Base-by-base conservation (phyloP, 2,797 vertebrate species). In the Pseudochirops cupreus region DNA sequence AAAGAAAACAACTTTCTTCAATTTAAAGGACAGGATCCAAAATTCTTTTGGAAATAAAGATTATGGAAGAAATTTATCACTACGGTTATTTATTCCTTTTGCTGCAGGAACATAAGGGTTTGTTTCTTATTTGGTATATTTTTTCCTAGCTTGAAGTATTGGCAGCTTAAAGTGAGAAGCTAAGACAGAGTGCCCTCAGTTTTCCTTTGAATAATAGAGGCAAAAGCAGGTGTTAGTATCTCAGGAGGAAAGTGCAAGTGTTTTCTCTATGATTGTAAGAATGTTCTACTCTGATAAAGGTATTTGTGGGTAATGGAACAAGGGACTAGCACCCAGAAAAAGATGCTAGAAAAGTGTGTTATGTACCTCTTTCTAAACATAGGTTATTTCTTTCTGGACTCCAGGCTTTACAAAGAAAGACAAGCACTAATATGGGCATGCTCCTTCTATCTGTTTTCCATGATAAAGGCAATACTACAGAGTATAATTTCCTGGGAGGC, bases 211-310 rank as follows among this genome's bases (percentile, higher is more conserved):
- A 96, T 95, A 96, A 92, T 67, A 95, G 62, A 92, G 55, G 67
- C 94, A 97, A 96, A 91, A 96, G 54, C 91, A 96, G 67, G 74
- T 96, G 53, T 91, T 96, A 97, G 96, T 96, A 96, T 97, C 97
- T 94, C 94, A 91, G 82, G 96, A 96, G 97, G 94, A 97, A 95
- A 92, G 67, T 55, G 16, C 93, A 96, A 96, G 96, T 95, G 95
- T 97, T 96, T 97, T 97, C 90, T 96, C 56, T 95, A 93, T 97
- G 97, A 96, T 97, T 97, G 95, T 52, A 97, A 97, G 95, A 97
- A 50, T 98, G 97, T 96, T 91, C 90, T 96, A 62, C 54, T 58
- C 96, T 94, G 97, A 97, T 97, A 97, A 97, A 95, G 97, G 95
- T 74, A 16, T 89, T 97, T 62, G 52, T 92, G 74, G 92, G 33